Percentiles rank a stretch among this genome's conserved stretches.
These are phyloP conservation scores for Matsumyia berberina DNA, from an alignment of 2,888 invertebrate genomes.

Conservation along the genomic window DNA sequence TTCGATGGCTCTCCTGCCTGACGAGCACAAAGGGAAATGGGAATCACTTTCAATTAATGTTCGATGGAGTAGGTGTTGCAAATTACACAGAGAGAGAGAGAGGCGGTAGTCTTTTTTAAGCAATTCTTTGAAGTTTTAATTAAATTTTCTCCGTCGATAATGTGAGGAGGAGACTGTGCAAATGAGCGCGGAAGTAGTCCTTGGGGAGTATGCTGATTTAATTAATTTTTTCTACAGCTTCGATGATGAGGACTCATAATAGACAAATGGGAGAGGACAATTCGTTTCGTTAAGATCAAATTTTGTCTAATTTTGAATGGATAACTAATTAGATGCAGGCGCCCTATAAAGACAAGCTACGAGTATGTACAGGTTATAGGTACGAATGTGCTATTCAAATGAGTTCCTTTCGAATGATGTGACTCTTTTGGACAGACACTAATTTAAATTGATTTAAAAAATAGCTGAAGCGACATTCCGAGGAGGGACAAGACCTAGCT, in stretches of 20 bases:
- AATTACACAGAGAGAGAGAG: not conserved
- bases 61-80: not conserved
- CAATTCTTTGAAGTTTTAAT: slow-evolving; percentile 34
- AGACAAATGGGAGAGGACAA: not conserved
- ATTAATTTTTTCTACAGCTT: not conserved
- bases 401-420: too few species aligned
- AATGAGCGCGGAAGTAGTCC: not conserved
- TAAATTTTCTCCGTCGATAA: slow-evolving; percentile 14
- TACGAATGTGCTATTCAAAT: too few species aligned
- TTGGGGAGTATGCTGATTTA: not conserved
- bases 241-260: not conserved
- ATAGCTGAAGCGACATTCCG: too few species aligned
- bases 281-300: not conserved
- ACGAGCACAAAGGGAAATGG: not conserved
- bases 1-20: not conserved
- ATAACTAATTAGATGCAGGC: not conserved
- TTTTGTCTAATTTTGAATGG: not conserved
- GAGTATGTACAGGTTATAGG: too few species aligned
- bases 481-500: too few species aligned
- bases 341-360: too few species aligned
- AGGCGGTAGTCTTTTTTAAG: not conserved
- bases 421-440: too few species aligned
- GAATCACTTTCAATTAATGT: slow-evolving; percentile 13
- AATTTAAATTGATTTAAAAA: too few species aligned
- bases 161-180: not conserved